A percentile compares a stretch with the other conserved stretches of the same genome.
phyloP scores from a whole-genome alignment of 2,888 invertebrate genomes.

The Halictus quadricinctus region DNA sequence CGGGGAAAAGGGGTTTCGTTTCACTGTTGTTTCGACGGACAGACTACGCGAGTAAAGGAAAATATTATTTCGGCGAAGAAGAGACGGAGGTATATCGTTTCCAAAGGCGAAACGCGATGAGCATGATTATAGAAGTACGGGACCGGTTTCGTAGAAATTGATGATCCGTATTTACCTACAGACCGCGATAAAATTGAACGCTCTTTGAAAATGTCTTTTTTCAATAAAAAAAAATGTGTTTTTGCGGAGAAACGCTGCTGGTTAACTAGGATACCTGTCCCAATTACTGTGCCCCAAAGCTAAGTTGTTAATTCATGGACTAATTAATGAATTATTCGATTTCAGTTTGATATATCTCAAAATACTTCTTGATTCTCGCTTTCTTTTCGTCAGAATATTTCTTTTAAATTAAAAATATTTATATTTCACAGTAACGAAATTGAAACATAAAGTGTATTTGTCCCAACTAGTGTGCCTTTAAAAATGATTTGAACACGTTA shows the following conservation, averaged over 20 bases:
- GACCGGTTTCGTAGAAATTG: constrained; percentile 30
- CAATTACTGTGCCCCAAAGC: no score
- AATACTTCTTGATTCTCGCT: no score
- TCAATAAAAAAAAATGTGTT: constrained; percentile 3
- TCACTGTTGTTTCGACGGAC: background rate
- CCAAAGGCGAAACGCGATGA: constrained; percentile 13
- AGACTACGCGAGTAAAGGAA: background rate
- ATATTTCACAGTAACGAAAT: no score
- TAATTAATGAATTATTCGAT: no score
- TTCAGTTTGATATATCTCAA: no score
- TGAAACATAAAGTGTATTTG: no score
- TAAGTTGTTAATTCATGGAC: no score
- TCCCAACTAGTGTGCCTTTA: no score
- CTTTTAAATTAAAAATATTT: no score
- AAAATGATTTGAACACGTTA: no score
- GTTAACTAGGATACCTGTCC: no score
- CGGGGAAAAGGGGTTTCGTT: background rate
- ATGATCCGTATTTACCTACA: constrained; percentile 6
- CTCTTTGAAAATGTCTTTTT: constrained; percentile 36
- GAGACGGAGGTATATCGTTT: constrained; percentile 24
- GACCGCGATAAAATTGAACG: constrained; percentile 44
- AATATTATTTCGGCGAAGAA: constrained; percentile 38
- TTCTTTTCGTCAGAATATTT: no score
- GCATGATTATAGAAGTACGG: constrained; percentile 7
- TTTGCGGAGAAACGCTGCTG: constrained; percentile 34